Evolutionary conservation across 2,888 invertebrate species (phyloP), one percentile per base, ranked within the genome.

Genomic region (Amphipoea oculea): DNA sequence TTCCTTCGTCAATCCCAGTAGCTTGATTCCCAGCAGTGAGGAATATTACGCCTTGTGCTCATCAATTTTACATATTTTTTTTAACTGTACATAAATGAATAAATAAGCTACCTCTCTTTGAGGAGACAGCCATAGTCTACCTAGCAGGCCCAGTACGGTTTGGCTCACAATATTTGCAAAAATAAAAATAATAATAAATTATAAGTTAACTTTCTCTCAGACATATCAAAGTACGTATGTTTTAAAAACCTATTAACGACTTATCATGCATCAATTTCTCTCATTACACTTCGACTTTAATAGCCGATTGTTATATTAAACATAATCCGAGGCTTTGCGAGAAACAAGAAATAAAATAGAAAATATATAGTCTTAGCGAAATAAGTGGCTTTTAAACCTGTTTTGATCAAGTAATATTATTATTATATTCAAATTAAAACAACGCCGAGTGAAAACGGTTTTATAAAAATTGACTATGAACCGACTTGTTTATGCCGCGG

Each of bases 201-300:
- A 62, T 6, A 76, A 62, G 7, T n/a, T 51, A 71, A 40, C 60
- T 84, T 84, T 82, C 51, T 70, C 40, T 69, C 7, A 42, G 23
- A 62, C 42, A 65, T 70, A 80, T 54, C 14, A 12, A 51, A 14
- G 42, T 57, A 79, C 14, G 54, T 60, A 51, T 66, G 23, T 68
- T 72, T 76, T 29, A 72, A 83, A 78, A 76, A 83, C 54, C 62
- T 36, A 65, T 79, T 72, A 76, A 75, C 54, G 42, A 76, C 54
- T 62, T 66, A 72, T 74, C 71, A 77, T 76, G 12, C n/a, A 57
- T 84, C 67, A 68, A 78, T 84, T 82, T 86, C 86, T 86, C 87
- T 86, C 75, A 83, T 84, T 83, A 83, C 20, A 51, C 65, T 79
- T 29, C 17, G 67, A 51, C 66, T 65, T 86, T 85, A 80, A 85